These are phyloP conservation scores for Cecidostiba fungosa DNA, from an alignment of 2,888 invertebrate species.

Conservation along the genomic window DNA sequence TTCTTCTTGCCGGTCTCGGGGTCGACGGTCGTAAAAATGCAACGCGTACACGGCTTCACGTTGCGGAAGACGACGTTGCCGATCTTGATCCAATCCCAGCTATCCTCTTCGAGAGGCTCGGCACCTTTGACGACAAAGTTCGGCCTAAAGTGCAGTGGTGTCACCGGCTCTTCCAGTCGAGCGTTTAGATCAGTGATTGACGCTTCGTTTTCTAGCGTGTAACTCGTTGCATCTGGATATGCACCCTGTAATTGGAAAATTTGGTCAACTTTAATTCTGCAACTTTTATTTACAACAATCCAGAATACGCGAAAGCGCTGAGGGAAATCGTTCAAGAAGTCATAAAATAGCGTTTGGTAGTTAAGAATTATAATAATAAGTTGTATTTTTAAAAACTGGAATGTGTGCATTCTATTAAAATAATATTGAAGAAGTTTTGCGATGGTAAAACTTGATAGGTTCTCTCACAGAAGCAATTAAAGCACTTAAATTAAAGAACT, in stretches of 20 bases:
- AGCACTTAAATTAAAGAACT: background rate
- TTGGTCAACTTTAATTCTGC: too few relatives aligned
- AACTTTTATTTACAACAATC: too few relatives aligned
- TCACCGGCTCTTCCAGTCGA: constrained; percentile 82
- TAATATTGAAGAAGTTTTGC: background rate
- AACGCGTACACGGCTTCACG: constrained; percentile 86
- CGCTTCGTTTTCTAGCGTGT: constrained; percentile 85
- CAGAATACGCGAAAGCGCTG: too few relatives aligned
- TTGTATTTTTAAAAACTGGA: too few relatives aligned
- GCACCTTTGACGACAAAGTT: constrained; percentile 86
- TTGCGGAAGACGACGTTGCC: constrained; percentile 85
- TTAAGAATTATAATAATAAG: too few relatives aligned
- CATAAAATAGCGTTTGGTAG: too few relatives aligned
- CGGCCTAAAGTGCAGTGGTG: constrained; percentile 84
- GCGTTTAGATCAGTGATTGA: constrained; percentile 86
- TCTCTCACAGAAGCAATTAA: background rate
- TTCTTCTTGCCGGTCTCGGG: constrained; percentile 85
- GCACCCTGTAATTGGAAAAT: constrained; percentile 84
- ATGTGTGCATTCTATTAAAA: background rate
- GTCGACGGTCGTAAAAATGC: constrained; percentile 87
- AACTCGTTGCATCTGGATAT: constrained; percentile 86
- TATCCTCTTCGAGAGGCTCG: constrained; percentile 85
- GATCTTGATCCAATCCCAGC: constrained; percentile 87
- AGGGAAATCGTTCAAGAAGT: too few relatives aligned
- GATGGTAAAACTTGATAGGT: background rate